Evolutionary conservation across 2,113 vertebrate species (phyloP).

Genomic region (Penelope pileata): DNA sequence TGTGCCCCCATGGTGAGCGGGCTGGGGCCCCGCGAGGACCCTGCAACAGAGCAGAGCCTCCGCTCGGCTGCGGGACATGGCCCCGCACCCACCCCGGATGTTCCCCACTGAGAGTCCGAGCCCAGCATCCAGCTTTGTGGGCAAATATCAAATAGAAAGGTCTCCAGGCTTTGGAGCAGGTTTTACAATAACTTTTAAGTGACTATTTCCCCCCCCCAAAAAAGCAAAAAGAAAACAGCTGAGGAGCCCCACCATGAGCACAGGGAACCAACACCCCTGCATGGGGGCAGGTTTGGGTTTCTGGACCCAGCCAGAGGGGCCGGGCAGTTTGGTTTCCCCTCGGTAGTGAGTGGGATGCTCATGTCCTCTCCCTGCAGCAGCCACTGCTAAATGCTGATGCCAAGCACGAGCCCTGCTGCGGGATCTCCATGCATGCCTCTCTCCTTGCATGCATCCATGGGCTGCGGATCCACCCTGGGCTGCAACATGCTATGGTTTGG

Average conservation of each 20-base stretch:
- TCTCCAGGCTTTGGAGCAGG: not conserved
- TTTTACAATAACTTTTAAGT: not conserved
- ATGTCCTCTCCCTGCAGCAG: too few relatives aligned
- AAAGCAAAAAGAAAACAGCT: constrained; percentile 14
- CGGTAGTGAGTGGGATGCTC: accelerated
- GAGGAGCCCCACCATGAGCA: not conserved
- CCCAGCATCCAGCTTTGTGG: not conserved
- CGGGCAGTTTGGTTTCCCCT: not conserved
- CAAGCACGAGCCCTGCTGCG: not conserved
- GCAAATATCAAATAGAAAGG: not conserved
- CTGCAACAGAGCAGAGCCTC: constrained; percentile 75
- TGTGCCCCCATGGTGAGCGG: constrained; percentile 98
- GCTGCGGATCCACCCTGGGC: not conserved
- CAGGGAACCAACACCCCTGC: not conserved
- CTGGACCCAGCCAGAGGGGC: not conserved
- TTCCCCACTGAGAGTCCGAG: not conserved
- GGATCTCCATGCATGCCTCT: not conserved
- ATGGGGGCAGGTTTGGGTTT: constrained; percentile 11
- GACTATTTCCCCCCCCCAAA: not conserved
- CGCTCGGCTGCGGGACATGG: accelerated
- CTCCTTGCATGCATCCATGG: not conserved
- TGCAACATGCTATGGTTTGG: not conserved
- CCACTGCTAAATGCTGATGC: not conserved
- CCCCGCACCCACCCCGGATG: accelerated
- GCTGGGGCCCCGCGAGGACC: constrained; percentile 94